phyloP scores from a whole-genome alignment of 1,140 invertebrate species.

The Brachionus plicatilis region DNA sequence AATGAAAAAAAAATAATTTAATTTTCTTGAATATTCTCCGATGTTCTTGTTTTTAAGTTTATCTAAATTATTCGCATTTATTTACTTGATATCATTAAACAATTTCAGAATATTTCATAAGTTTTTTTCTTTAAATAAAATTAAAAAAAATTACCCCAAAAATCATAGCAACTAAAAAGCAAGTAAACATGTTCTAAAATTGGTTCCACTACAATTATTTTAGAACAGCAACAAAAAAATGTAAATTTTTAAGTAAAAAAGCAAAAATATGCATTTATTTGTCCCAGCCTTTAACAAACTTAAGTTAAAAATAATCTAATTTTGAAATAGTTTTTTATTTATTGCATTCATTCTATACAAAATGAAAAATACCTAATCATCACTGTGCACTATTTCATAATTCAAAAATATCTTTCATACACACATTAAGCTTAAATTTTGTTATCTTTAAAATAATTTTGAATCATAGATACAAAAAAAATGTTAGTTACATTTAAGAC shows the following conservation, averaged over 20 bases:
- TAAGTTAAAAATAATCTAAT: neutral
- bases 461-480: neutral
- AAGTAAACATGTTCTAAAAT: too few species aligned
- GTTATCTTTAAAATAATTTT: slow-evolving; percentile 14
- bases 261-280: neutral
- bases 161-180: too few species aligned
- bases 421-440: slow-evolving; percentile 28
- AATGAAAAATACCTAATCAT: slow-evolving; percentile 29
- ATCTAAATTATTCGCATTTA: too few species aligned
- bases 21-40: too few species aligned
- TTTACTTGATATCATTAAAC: too few species aligned
- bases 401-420: slow-evolving; percentile 1
- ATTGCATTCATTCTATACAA: slow-evolving; percentile 8
- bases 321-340: neutral
- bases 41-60: too few species aligned
- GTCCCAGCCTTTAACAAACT: neutral
- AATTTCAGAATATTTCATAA: too few species aligned
- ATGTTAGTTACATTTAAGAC: slow-evolving; percentile 40
- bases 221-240: neutral
- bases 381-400: slow-evolving; percentile 17
- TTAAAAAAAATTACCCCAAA: too few species aligned
- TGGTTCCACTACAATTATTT: too few species aligned
- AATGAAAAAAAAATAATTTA: too few species aligned
- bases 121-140: too few species aligned
- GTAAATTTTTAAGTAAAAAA: neutral